Evolutionary conservation across 2,888 invertebrate species (phyloP).

Genomic region (Meiosimyza decipiens): DNA sequence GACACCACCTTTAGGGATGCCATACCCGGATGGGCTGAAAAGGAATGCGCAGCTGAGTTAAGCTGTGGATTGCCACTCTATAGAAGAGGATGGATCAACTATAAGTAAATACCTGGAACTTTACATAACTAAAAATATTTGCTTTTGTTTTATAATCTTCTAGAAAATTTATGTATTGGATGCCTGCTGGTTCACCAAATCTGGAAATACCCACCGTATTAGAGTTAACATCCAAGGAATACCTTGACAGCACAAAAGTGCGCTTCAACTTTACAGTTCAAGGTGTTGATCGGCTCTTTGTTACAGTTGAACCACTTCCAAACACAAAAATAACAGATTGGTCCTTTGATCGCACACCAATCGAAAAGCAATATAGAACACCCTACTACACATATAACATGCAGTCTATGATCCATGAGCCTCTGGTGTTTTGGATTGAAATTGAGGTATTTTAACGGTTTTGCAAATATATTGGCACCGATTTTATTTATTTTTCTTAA

Average conservation of each 20-base stretch:
- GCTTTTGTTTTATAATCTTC: neutral
- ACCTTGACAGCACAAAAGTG: slow-evolving; percentile 36
- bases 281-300: slow-evolving; percentile 56
- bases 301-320: slow-evolving; percentile 55
- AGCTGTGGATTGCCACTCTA: slow-evolving; percentile 59
- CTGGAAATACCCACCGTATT: slow-evolving; percentile 29
- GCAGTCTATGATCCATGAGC: slow-evolving; percentile 50
- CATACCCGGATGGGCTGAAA: slow-evolving; percentile 50
- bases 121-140: no score
- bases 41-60: slow-evolving; percentile 53
- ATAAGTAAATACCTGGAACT: slow-evolving; percentile 52
- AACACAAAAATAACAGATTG: slow-evolving; percentile 51
- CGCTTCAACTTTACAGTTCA: slow-evolving; percentile 53
- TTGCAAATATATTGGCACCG: neutral
- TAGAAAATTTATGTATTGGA: slow-evolving; percentile 51
- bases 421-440: slow-evolving; percentile 58
- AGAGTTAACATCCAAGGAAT: slow-evolving; percentile 42
- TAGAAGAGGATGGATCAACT: slow-evolving; percentile 57
- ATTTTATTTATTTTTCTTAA: neutral
- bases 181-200: no score
- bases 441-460: slow-evolving; percentile 47
- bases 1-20: slow-evolving; percentile 53
- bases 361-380: slow-evolving; percentile 47
- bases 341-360: slow-evolving; percentile 53
- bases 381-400: slow-evolving; percentile 58